phyloP scores from a whole-genome alignment of 2,797 vertebrate species.

The Simalia tracyae region DNA sequence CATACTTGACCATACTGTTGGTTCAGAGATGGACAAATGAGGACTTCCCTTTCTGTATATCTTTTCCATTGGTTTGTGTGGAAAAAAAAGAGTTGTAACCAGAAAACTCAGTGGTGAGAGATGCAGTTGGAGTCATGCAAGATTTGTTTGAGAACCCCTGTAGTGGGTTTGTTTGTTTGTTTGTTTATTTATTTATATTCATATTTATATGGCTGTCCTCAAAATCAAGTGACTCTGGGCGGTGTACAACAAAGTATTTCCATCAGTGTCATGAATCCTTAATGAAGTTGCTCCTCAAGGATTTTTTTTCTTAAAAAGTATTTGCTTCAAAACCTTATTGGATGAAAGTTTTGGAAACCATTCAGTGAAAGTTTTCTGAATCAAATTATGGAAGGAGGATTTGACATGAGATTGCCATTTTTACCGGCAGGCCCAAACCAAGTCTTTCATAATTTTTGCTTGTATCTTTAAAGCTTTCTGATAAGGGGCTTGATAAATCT shows the following conservation, averaged over 20 bases:
- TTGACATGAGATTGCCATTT: not conserved
- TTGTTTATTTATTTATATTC: too few relatives aligned
- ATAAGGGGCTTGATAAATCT: not conserved
- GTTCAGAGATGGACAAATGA: not conserved
- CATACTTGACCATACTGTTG: not conserved
- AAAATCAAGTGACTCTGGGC: too few relatives aligned
- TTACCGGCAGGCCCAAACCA: not conserved
- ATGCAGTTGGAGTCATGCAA: not conserved
- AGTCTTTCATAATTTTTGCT: not conserved
- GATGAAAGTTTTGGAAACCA: not conserved
- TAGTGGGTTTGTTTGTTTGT: not conserved
- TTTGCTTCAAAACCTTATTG: not conserved
- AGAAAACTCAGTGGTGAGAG: not conserved
- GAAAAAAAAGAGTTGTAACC: not conserved
- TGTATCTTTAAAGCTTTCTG: not conserved
- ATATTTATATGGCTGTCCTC: too few relatives aligned
- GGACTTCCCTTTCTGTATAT: not conserved
- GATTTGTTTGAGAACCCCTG: not conserved
- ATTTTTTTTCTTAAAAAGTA: not conserved
- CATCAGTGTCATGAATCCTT: not conserved
- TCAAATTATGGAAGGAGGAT: not conserved
- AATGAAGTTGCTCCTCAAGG: not conserved
- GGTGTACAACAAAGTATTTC: not conserved
- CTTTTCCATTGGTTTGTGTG: not conserved
- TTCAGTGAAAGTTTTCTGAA: not conserved